Percentiles rank a stretch among this genome's conserved stretches.
Conservation (phyloP, 2,888 invertebrate species). For the Leucophora obtusa region DNA sequence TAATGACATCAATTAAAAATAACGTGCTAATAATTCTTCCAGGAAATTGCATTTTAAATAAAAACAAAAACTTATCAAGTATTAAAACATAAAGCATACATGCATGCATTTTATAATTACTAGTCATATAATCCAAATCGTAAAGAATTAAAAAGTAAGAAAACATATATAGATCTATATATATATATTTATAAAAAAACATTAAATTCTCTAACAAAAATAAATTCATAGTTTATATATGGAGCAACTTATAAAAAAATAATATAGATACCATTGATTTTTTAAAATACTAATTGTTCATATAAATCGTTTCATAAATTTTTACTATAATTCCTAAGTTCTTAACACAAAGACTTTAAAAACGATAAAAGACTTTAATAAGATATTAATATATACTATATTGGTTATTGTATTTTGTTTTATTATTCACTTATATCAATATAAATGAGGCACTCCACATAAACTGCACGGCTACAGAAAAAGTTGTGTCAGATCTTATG, state of each 20-base stretch:
- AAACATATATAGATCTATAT: conserved; percentile 25
- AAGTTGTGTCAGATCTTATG: no score
- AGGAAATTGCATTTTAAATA: conserved; percentile 51
- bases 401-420: conserved; percentile 1
- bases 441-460: neutral
- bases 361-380: conserved; percentile 49
- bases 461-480: no score
- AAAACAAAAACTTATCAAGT: conserved; percentile 31
- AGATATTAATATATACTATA: conserved; percentile 13
- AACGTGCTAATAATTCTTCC: conserved; percentile 52
- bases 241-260: neutral
- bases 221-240: neutral
- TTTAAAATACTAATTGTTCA: neutral
- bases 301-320: neutral
- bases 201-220: neutral
- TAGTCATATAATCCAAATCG: conserved; percentile 54
- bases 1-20: conserved; percentile 25
- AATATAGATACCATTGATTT: conserved; percentile 1
- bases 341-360: conserved; percentile 47
- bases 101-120: conserved; percentile 52
- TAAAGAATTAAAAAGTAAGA: conserved; percentile 14
- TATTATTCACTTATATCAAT: neutral
- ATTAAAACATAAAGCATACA: conserved; percentile 45
- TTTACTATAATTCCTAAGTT: conserved; percentile 29
- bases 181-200: conserved; percentile 15